Evolutionary conservation across 2,113 vertebrate species (phyloP), one percentile per base, ranked within the genome.

Genomic region (Arvicanthis niloticus): DNA sequence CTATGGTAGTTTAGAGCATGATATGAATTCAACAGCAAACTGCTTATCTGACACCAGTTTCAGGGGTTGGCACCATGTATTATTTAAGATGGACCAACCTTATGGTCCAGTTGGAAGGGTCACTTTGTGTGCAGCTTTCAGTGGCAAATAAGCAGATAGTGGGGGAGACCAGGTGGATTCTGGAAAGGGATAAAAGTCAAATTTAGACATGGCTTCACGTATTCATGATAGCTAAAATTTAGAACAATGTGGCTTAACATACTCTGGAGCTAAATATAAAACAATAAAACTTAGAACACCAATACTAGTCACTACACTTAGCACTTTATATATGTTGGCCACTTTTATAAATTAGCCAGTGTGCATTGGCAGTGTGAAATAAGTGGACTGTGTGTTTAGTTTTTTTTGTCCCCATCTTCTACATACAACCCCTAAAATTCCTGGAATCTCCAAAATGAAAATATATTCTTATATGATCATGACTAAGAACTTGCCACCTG

Each of bases 61-160:
- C 80, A 78, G 70, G 53, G 93, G 58, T 91, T 45, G 21, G 91
- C 73, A 95, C 76, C 72, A 91, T 96, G 22, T 84, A 72, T 92
- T 92, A 93, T 96, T 92, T 93, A 82, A 84, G 92, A 51, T 51
- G 76, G 73, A 13, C 78, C 40, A 62, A 90, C 70, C 65, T 87
- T 75, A 75, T 34, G 51, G 8, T 91, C 88, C 75, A 37, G 91
- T 91, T 29, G 88, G 93, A 95, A 89, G 65, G 45, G 26, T 77
- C 73, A 53, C 88, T 94, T 77, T 13, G 17, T 91, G 84, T 70
- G 31, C 70, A 90, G 88, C 80, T 78, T 88, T 91, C 21, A 24
- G 22, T 80, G 85, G n/a, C 75, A 95, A 81, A 67, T 29, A 67
- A 82, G 45, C 37, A 87, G 73, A 67, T 68, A 10, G 8, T 77